These are phyloP conservation scores for Neostethus bicornis DNA, from an alignment of 2,797 vertebrate species.

Conservation along the genomic window DNA sequence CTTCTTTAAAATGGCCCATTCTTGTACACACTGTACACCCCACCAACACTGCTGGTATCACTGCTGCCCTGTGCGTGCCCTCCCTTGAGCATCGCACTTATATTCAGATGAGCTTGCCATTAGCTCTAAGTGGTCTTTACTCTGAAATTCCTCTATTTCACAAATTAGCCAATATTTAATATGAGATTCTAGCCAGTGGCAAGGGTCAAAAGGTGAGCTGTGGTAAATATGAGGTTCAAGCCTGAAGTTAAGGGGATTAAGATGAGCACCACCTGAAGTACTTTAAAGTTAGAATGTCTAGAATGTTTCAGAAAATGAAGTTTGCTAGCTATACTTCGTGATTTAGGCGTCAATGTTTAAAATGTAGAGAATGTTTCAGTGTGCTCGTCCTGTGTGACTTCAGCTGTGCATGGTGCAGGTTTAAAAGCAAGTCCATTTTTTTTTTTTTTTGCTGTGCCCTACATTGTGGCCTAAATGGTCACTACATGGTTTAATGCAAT, in stretches of 20 bases:
- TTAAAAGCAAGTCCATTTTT: slow-evolving; percentile 44
- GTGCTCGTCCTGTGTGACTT: slow-evolving; percentile 40
- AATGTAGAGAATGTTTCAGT: slow-evolving; percentile 43
- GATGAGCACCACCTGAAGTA: slow-evolving; percentile 56
- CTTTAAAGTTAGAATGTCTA: no score
- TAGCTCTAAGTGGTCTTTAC: slow-evolving; percentile 76
- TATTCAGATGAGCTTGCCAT: slow-evolving; percentile 74
- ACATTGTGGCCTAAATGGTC: slow-evolving; percentile 70
- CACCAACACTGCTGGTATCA: slow-evolving; percentile 47
- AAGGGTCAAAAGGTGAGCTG: slow-evolving; percentile 74
- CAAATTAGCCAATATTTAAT: slow-evolving; percentile 76
- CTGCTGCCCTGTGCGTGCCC: slow-evolving; percentile 59
- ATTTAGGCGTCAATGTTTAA: slow-evolving; percentile 36
- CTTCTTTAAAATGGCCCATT: slow-evolving; percentile 77
- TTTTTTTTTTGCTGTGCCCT: slow-evolving; percentile 54
- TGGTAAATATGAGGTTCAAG: slow-evolving; percentile 73
- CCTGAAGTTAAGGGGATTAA: slow-evolving; percentile 64
- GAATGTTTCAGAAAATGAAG: no score
- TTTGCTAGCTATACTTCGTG: slow-evolving; percentile 19
- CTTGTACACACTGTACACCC: slow-evolving; percentile 56
- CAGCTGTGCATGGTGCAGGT: slow-evolving; percentile 21
- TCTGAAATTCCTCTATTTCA: slow-evolving; percentile 72
- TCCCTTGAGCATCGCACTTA: slow-evolving; percentile 60
- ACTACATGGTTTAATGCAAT: slow-evolving; percentile 64
- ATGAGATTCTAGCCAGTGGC: slow-evolving; percentile 72